Percentiles rank a stretch among this genome's conserved stretches.
Conservation (phyloP, 2,113 vertebrate genomes). For the Macrotus californicus region DNA sequence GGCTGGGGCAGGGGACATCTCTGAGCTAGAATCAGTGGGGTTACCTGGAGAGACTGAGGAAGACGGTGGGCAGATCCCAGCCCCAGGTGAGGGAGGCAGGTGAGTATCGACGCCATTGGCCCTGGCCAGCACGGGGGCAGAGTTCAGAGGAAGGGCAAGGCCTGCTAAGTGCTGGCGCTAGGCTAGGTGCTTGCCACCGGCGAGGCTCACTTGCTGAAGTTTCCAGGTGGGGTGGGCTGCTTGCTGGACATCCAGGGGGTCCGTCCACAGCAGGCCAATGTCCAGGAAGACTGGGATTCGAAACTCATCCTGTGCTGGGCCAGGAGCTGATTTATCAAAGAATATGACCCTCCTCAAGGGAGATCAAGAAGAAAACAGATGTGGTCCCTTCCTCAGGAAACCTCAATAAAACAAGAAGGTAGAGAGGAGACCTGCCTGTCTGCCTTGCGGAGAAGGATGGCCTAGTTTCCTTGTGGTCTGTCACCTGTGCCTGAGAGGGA, state of each 20-base stretch:
- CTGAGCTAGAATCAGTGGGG: neutral
- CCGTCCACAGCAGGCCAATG: fast-evolving
- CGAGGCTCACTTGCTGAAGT: neutral
- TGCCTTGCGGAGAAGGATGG: fast-evolving
- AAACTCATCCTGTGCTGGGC: fast-evolving
- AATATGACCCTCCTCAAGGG: too few species aligned
- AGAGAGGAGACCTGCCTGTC: neutral
- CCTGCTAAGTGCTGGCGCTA: fast-evolving
- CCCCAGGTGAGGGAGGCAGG: neutral
- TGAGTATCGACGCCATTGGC: fast-evolving
- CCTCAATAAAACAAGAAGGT: fast-evolving
- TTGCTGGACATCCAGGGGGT: fast-evolving
- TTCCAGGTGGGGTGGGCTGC: fast-evolving
- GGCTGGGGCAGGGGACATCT: neutral
- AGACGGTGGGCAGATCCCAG: fast-evolving
- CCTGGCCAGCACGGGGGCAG: neutral
- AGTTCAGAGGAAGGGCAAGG: neutral
- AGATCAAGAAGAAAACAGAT: neutral
- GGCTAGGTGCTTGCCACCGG: too few species aligned
- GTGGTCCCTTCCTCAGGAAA: neutral
- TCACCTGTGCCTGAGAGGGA: neutral
- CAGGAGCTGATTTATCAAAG: fast-evolving
- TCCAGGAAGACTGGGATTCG: fast-evolving
- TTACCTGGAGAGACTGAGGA: neutral
- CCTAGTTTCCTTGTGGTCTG: too few species aligned